A percentile compares a stretch with the other conserved stretches of the same genome.
Conservation (phyloP, 1,140 invertebrate species). For the Hycleus phaleratus region DNA sequence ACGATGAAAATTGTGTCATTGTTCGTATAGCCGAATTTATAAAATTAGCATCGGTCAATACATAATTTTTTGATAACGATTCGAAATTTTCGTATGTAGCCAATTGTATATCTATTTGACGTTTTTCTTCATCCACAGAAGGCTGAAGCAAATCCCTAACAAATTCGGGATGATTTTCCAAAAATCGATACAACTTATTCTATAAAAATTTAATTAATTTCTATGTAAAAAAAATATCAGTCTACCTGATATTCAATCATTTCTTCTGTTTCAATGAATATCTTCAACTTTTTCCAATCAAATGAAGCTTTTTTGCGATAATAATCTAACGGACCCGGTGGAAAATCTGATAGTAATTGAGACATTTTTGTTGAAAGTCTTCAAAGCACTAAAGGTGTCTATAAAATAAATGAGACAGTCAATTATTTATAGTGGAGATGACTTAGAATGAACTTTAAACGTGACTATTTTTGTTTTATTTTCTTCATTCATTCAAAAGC, state of each 20-base stretch:
- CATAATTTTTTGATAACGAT: not conserved
- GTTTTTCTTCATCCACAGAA: constrained; percentile 54
- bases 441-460: no score
- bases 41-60: constrained; percentile 8
- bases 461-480: no score
- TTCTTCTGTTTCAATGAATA: constrained; percentile 64
- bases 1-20: constrained; percentile 16
- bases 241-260: constrained; percentile 59
- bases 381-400: no score
- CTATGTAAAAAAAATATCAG: not conserved
- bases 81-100: constrained; percentile 48
- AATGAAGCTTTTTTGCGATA: constrained; percentile 69
- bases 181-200: constrained; percentile 13
- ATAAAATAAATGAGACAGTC: no score
- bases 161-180: constrained; percentile 15
- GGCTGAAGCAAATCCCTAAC: not conserved
- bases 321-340: constrained; percentile 59
- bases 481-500: no score
- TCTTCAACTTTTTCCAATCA: constrained; percentile 69
- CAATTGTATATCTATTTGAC: constrained; percentile 55
- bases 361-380: constrained; percentile 21
- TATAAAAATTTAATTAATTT: not conserved
- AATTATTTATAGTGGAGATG: no score
- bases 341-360: constrained; percentile 42
- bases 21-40: constrained; percentile 41